Conservation (phyloP, 1,140 invertebrate genomes). For the Grapholita molesta region DNA sequence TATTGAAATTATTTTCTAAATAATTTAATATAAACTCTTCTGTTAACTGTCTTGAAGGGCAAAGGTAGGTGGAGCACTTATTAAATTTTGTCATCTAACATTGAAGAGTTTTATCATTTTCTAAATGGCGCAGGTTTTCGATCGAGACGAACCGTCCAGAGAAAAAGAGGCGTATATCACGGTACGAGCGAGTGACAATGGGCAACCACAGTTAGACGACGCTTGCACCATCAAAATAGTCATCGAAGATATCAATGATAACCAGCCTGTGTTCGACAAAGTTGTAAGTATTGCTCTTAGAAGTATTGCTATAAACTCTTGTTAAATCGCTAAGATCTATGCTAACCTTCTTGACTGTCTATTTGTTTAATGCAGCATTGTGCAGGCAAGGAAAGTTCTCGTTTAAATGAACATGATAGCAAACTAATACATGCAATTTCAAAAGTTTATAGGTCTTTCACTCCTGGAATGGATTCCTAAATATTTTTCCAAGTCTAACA, state of each 20-base stretch:
- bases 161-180: constrained; percentile 90
- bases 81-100: background rate
- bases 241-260: constrained; percentile 93
- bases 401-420: background rate
- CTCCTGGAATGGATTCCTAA: background rate
- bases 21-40: constrained; percentile 1
- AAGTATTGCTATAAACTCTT: background rate
- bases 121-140: constrained; percentile 80
- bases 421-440: background rate
- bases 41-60: constrained; percentile 7
- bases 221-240: constrained; percentile 93
- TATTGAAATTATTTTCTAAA: background rate
- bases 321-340: background rate
- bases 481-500: background rate
- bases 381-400: background rate
- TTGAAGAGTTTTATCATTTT: constrained; percentile 5
- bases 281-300: constrained; percentile 64
- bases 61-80: background rate
- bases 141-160: constrained; percentile 90
- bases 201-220: constrained; percentile 89
- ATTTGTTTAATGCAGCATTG: background rate
- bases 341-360: background rate
- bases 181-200: constrained; percentile 90
- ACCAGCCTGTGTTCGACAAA: constrained; percentile 92
- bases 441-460: constrained; percentile 16